Evolutionary conservation across 1,140 invertebrate genomes (phyloP).

Genomic region (Nixonia krombeini): DNA sequence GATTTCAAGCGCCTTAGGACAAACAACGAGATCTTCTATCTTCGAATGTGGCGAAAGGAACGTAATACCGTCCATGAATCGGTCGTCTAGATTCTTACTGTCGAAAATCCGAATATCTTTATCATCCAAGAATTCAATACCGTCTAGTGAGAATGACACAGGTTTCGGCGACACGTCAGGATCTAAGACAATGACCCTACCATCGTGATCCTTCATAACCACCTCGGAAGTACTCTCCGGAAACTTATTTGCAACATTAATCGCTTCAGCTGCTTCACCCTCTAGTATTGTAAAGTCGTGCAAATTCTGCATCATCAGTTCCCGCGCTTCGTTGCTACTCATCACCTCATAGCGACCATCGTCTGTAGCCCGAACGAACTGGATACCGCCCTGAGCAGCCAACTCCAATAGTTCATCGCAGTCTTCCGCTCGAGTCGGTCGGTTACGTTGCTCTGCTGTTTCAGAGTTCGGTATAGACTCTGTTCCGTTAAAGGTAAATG

Average conservation of each 20-base stretch:
- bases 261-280: constrained; percentile 60
- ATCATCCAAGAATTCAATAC: constrained; percentile 60
- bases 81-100: constrained; percentile 59
- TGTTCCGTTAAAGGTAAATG: neutral
- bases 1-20: constrained; percentile 45
- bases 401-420: constrained; percentile 67
- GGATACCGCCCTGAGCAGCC: constrained; percentile 68
- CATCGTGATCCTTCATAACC: constrained; percentile 50
- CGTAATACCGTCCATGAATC: constrained; percentile 54
- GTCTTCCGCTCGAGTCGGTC: constrained; percentile 47
- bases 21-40: constrained; percentile 62
- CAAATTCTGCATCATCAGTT: constrained; percentile 69
- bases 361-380: constrained; percentile 69
- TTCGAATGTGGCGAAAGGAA: constrained; percentile 60
- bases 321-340: constrained; percentile 67
- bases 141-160: constrained; percentile 38
- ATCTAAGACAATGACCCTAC: constrained; percentile 61
- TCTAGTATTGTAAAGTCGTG: constrained; percentile 67
- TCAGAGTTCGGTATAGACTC: neutral
- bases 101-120: constrained; percentile 62
- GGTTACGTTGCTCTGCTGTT: constrained; percentile 19
- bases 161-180: constrained; percentile 50
- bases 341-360: constrained; percentile 71
- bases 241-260: constrained; percentile 58
- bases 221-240: constrained; percentile 23